These are phyloP conservation scores for Podiceps cristatus DNA, from an alignment of 2,113 vertebrate genomes.

Conservation along the genomic window DNA sequence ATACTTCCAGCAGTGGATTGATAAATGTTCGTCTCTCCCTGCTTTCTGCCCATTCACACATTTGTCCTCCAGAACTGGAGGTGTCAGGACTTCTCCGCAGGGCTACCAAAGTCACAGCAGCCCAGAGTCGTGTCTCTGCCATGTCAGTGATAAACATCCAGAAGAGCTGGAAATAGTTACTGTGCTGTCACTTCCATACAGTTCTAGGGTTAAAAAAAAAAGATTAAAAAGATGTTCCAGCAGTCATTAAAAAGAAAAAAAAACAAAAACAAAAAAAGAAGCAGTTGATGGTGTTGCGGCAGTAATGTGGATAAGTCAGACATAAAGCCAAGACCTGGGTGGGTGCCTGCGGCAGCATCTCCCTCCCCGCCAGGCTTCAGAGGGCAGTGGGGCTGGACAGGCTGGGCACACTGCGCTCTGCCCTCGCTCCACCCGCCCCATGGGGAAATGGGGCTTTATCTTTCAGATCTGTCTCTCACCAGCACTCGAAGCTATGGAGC, in stretches of 20 bases:
- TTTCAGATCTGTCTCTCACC: not conserved
- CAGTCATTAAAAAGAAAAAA: not conserved
- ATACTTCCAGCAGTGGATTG: not conserved
- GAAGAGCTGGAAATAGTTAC: not conserved
- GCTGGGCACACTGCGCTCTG: not conserved
- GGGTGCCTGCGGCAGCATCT: not conserved
- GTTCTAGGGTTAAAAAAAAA: not conserved
- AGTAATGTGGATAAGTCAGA: not conserved
- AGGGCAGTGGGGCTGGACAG: not conserved
- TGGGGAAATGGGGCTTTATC: not conserved
- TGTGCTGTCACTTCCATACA: not conserved
- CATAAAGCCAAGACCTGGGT: not conserved
- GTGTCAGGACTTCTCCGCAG: slow-evolving; percentile 9
- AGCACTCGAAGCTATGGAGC: not conserved
- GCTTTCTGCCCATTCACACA: not conserved
- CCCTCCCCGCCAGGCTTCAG: not conserved
- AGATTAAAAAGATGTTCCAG: not conserved
- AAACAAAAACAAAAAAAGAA: too few relatives aligned
- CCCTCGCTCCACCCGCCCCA: not conserved
- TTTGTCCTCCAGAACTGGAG: slow-evolving; percentile 16
- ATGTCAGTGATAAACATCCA: not conserved
- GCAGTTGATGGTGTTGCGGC: not conserved
- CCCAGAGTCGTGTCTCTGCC: not conserved
- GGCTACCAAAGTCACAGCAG: not conserved
- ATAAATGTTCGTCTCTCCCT: not conserved